These are phyloP conservation scores for Hydroisotoma schaefferi DNA, from an alignment of 2,888 invertebrate genomes.

Conservation along the genomic window DNA sequence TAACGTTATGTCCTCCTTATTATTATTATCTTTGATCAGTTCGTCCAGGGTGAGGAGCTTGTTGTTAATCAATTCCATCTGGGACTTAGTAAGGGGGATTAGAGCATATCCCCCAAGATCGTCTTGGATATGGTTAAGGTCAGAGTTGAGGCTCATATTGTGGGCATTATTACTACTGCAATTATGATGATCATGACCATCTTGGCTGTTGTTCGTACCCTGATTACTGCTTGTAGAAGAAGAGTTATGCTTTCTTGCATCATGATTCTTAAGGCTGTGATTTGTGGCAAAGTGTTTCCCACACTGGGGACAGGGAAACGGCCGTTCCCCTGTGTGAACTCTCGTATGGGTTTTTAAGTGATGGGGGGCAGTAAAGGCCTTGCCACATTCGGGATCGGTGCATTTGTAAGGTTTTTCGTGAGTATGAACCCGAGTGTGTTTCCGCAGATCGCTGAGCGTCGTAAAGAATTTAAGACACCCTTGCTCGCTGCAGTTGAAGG, in stretches of 20 bases:
- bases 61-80: constrained; percentile 41
- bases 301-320: constrained; percentile 71
- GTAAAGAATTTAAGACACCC: constrained; percentile 89
- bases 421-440: constrained; percentile 88
- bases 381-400: constrained; percentile 76
- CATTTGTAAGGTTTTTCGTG: constrained; percentile 87
- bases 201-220: neutral
- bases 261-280: constrained; percentile 77
- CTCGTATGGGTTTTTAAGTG: constrained; percentile 87
- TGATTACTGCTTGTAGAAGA: neutral
- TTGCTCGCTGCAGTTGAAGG: constrained; percentile 81
- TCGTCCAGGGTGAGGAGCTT: constrained; percentile 45
- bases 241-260: constrained; percentile 59
- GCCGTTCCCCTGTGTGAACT: constrained; percentile 68
- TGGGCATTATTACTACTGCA: neutral
- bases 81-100: constrained; percentile 40
- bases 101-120: constrained; percentile 34
- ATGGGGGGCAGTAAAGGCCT: constrained; percentile 89
- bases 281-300: constrained; percentile 75
- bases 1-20: neutral
- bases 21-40: constrained; percentile 27
- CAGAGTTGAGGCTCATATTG: neutral
- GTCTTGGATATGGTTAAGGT: neutral
- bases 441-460: constrained; percentile 88
- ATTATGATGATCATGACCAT: neutral